Percentiles rank a stretch among this genome's conserved stretches.
Evolutionary conservation across 2,888 invertebrate genomes (phyloP).

Genomic region (Trissoscelio sp.): DNA sequence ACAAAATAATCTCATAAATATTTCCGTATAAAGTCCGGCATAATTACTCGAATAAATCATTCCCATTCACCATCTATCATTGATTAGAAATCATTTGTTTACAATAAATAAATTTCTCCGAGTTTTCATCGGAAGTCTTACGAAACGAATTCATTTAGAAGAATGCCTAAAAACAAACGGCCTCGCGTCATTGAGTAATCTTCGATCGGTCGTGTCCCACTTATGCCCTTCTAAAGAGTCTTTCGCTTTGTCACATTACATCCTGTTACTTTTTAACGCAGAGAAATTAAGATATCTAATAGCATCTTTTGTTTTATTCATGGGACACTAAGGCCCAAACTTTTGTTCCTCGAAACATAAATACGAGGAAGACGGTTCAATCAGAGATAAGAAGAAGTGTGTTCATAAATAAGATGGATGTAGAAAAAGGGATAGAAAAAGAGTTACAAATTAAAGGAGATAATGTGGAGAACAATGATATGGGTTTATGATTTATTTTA

Average conservation of each 20-base stretch:
- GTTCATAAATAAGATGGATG: constrained; percentile 38
- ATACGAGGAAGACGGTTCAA: constrained; percentile 13
- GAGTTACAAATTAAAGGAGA: constrained; percentile 30
- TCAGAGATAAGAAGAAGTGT: constrained; percentile 25
- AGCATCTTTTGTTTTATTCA: constrained; percentile 60
- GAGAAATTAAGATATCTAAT: constrained; percentile 62
- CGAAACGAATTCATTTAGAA: constrained; percentile 21
- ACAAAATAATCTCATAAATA: background rate
- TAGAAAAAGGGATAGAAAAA: constrained; percentile 23
- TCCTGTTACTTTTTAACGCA: constrained; percentile 54
- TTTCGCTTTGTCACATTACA: constrained; percentile 45
- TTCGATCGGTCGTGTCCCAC: constrained; percentile 41
- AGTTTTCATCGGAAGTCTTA: background rate
- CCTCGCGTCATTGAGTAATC: constrained; percentile 36
- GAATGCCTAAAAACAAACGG: constrained; percentile 32
- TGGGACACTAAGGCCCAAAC: constrained; percentile 15
- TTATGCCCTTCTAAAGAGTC: constrained; percentile 3
- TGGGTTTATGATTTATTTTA: too few species aligned
- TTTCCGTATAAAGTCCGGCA: background rate
- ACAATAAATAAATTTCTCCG: constrained; percentile 27
- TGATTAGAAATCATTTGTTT: constrained; percentile 23
- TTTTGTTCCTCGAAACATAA: constrained; percentile 50
- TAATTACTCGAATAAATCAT: constrained; percentile 18
- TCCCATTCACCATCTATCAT: background rate
- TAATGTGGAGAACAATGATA: background rate